Base-by-base conservation (phyloP, 1,140 invertebrate species). In the Scaptomyza hsui region DNA sequence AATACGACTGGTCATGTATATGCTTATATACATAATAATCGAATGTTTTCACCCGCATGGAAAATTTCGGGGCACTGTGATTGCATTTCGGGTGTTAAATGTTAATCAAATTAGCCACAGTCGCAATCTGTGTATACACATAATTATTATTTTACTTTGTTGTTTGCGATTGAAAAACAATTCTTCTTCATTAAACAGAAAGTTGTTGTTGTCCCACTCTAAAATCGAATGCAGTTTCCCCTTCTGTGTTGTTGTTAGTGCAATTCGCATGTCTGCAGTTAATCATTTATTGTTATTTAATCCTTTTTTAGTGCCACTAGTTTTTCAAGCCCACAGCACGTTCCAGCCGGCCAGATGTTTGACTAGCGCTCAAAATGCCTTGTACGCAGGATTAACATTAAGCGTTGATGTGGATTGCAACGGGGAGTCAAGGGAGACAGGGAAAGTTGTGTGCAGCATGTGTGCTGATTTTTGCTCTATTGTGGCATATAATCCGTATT, bases 391-490 rank as follows among this genome's bases (percentile, higher is more conserved):
- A 85, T 85, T 86, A 85, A 65, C 26, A 52, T 26, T 52, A 51
- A 29, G 41, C 41, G 13, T 37, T 44, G 48, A 61, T 71, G 68
- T 55, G 52, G 68, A 15, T 45, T 56, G 67, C 29, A 32, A 7
- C 39, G 26, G 51, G 26, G 55, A 35, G 44, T 53, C 16, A 18
- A 37, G 60, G 75, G 35, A 32, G 29, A 29, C 16, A 37, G 60
- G 75, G 35, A 32, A 18, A 29, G 2, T 45, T 42, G 35, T 47
- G 10, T 35, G 16, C 24, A 9, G 62, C 81, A 85, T 85, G 81
- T 85, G 81, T 85, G 81, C 81, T 86, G 81, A 85, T 85, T 86
- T 78, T 60, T 77, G 69, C 74, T 65, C 78, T 85, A 74, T 86
- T 76, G 74, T 86, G 81, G 73, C 57, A 61, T 64, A 55, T 85